Conservation (phyloP, 2,888 invertebrate species). For the Calephelis perditalis region DNA sequence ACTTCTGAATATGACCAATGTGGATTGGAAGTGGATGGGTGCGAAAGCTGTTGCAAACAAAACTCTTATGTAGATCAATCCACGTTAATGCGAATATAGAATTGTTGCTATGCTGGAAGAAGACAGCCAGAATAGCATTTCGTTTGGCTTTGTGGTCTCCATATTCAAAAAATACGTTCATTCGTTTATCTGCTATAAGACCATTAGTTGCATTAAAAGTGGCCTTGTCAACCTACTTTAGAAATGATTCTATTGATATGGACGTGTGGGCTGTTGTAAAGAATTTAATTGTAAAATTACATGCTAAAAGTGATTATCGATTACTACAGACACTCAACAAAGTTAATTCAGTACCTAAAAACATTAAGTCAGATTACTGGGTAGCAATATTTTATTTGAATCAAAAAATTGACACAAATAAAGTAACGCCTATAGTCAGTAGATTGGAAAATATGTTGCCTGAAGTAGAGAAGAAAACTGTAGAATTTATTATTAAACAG, state of each 20-base stretch:
- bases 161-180: slow-evolving; percentile 32
- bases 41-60: slow-evolving; percentile 46
- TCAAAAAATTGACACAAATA: slow-evolving; percentile 27
- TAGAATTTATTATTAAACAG: slow-evolving; percentile 31
- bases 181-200: slow-evolving; percentile 32
- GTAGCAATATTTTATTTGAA: slow-evolving; percentile 36
- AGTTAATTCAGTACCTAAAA: slow-evolving; percentile 33
- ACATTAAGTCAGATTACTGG: slow-evolving; percentile 43
- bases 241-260: slow-evolving; percentile 30
- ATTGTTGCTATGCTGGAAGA: slow-evolving; percentile 37
- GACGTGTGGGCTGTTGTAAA: slow-evolving; percentile 45
- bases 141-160: slow-evolving; percentile 37
- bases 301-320: slow-evolving; percentile 26
- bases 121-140: slow-evolving; percentile 40
- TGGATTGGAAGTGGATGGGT: slow-evolving; percentile 42
- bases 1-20: slow-evolving; percentile 34
- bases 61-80: slow-evolving; percentile 35
- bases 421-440: slow-evolving; percentile 32
- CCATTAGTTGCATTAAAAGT: slow-evolving; percentile 41
- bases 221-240: slow-evolving; percentile 35
- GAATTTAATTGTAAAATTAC: slow-evolving; percentile 34
- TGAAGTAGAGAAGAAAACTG: slow-evolving; percentile 32
- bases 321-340: slow-evolving; percentile 23
- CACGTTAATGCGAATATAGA: slow-evolving; percentile 34
- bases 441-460: slow-evolving; percentile 37